These are phyloP conservation scores for Thereva nobilitata DNA, from an alignment of 2,888 invertebrate genomes.

Conservation along the genomic window DNA sequence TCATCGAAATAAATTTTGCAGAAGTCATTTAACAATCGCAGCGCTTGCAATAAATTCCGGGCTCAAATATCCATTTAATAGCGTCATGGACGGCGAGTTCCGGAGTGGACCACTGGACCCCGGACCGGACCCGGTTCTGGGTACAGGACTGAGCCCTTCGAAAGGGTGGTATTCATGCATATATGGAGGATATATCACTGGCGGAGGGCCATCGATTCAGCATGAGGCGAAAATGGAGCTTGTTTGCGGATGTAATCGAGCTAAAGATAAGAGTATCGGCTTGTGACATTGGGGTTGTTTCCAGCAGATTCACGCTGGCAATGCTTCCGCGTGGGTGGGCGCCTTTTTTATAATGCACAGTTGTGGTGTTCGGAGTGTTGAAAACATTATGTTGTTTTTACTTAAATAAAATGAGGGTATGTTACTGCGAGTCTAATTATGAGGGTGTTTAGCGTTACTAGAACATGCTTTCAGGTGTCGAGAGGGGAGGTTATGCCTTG, in stretches of 20 bases:
- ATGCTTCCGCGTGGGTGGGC: too few species aligned
- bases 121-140: constrained; percentile 5
- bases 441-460: too few species aligned
- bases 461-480: too few species aligned
- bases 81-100: constrained; percentile 33
- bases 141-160: constrained; percentile 8
- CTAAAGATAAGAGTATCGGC: constrained; percentile 21
- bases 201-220: constrained; percentile 12
- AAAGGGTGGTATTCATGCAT: constrained; percentile 1
- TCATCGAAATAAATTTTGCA: constrained; percentile 45
- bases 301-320: too few species aligned
- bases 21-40: constrained; percentile 47
- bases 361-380: too few species aligned
- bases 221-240: constrained; percentile 25
- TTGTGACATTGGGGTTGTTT: constrained; percentile 1
- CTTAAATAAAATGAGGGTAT: too few species aligned
- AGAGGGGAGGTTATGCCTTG: too few species aligned
- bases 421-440: too few species aligned
- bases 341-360: too few species aligned
- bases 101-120: constrained; percentile 15
- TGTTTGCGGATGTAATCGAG: constrained; percentile 30
- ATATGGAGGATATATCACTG: constrained; percentile 5
- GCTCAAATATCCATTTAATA: constrained; percentile 47
- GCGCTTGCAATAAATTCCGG: constrained; percentile 45
- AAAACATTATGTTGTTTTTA: too few species aligned